A percentile compares a stretch with the other conserved stretches of the same genome.
phyloP scores from a whole-genome alignment of 2,888 invertebrate genomes.

The Campoplex nolae region DNA sequence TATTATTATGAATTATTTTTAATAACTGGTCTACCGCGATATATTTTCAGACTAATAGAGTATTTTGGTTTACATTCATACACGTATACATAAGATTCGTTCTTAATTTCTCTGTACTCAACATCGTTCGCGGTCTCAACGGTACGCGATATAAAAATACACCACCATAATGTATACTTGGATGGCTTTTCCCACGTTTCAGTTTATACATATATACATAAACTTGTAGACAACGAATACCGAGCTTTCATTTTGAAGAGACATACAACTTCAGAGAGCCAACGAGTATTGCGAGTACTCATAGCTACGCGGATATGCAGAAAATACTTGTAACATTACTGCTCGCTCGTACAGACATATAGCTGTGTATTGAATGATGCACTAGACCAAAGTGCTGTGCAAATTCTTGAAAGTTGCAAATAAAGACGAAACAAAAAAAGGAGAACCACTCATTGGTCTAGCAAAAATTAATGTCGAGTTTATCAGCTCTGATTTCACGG shows the following conservation, averaged over 20 bases:
- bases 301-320: not conserved
- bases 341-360: not conserved
- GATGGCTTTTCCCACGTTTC: slow-evolving; percentile 56
- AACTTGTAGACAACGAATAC: slow-evolving; percentile 25
- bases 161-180: slow-evolving; percentile 22
- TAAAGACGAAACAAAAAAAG: not conserved
- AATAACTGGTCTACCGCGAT: slow-evolving; percentile 55
- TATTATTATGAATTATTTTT: slow-evolving; percentile 58
- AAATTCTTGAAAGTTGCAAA: slow-evolving; percentile 19
- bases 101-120: slow-evolving; percentile 54
- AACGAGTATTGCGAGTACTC: slow-evolving; percentile 8
- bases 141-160: slow-evolving; percentile 44
- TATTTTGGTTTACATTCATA: not conserved
- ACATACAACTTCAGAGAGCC: slow-evolving; percentile 10
- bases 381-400: not conserved
- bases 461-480: slow-evolving; percentile 11
- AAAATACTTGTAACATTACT: not conserved
- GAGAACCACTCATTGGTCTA: not conserved
- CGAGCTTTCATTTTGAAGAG: slow-evolving; percentile 54
- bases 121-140: slow-evolving; percentile 28
- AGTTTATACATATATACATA: slow-evolving; percentile 39
- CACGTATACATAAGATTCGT: slow-evolving; percentile 32
- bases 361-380: not conserved
- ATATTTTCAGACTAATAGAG: slow-evolving; percentile 38
- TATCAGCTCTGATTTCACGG: slow-evolving; percentile 34